Evolutionary conservation across 2,888 invertebrate genomes (phyloP).

Genomic region (Eristalis arbustorum): DNA sequence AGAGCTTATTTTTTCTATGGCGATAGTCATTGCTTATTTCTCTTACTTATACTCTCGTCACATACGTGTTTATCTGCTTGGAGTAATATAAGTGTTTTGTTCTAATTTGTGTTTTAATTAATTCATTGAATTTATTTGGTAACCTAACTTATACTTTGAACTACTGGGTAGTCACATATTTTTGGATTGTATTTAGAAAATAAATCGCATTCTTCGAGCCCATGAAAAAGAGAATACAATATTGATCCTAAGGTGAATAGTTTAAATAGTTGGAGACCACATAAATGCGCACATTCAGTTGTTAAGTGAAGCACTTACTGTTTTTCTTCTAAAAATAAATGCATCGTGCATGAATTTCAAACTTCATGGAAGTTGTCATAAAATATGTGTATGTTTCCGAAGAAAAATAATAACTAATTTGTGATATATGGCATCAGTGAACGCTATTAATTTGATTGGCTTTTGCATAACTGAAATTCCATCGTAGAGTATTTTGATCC

Average conservation of each 20-base stretch:
- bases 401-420: neutral
- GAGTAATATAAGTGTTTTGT: slow-evolving; percentile 60
- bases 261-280: neutral
- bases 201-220: neutral
- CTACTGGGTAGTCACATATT: neutral
- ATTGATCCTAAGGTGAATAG: neutral
- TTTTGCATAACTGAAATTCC: too few relatives aligned
- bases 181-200: neutral
- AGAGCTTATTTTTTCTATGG: slow-evolving; percentile 42
- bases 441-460: too few relatives aligned
- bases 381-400: neutral
- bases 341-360: too few relatives aligned
- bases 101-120: slow-evolving; percentile 63
- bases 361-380: too few relatives aligned
- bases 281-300: too few relatives aligned
- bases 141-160: slow-evolving; percentile 38
- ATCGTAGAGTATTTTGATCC: too few relatives aligned
- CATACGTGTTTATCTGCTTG: slow-evolving; percentile 40
- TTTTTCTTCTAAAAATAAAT: too few relatives aligned
- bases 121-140: slow-evolving; percentile 54
- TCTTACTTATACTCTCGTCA: slow-evolving; percentile 50
- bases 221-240: neutral
- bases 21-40: slow-evolving; percentile 63
- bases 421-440: neutral
- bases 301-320: too few relatives aligned